phyloP scores from a whole-genome alignment of 2,888 invertebrate species.

The Dolichomitus sp. region DNA sequence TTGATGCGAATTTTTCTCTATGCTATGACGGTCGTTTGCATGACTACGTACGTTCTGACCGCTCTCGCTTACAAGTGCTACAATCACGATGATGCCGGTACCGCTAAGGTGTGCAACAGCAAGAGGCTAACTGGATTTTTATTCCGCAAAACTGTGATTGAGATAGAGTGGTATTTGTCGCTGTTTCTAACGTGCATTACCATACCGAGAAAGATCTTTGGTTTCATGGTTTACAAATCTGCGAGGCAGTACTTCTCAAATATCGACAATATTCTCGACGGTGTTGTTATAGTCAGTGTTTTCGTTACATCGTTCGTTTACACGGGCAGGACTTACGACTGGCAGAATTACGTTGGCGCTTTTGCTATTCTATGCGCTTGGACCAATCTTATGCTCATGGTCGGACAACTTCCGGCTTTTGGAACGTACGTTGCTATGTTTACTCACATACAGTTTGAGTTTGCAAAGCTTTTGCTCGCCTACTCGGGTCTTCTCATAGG shows the following conservation, averaged over 20 bases:
- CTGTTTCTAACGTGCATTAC: slow-evolving; percentile 82
- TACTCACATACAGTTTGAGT: slow-evolving; percentile 85
- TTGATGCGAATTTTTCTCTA: slow-evolving; percentile 82
- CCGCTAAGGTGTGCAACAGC: slow-evolving; percentile 79
- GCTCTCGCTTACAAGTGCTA: slow-evolving; percentile 83
- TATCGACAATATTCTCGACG: slow-evolving; percentile 84
- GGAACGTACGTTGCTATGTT: slow-evolving; percentile 87
- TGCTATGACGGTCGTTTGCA: slow-evolving; percentile 82
- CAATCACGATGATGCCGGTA: slow-evolving; percentile 76
- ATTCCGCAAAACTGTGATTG: slow-evolving; percentile 79
- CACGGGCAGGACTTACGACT: slow-evolving; percentile 82
- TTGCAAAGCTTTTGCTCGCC: slow-evolving; percentile 84
- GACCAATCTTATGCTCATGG: slow-evolving; percentile 86
- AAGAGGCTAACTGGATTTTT: slow-evolving; percentile 79
- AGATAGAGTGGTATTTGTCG: slow-evolving; percentile 82
- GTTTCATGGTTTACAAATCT: slow-evolving; percentile 82
- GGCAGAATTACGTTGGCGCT: slow-evolving; percentile 85
- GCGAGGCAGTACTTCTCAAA: slow-evolving; percentile 84
- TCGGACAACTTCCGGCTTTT: slow-evolving; percentile 86
- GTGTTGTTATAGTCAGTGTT: slow-evolving; percentile 81
- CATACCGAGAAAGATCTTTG: slow-evolving; percentile 83
- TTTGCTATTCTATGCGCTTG: slow-evolving; percentile 85
- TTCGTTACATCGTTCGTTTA: slow-evolving; percentile 83
- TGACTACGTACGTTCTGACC: slow-evolving; percentile 83
- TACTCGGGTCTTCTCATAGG: slow-evolving; percentile 86